Percentiles rank a stretch among this genome's conserved stretches.
Conservation (phyloP, 1,140 invertebrate species). For the Ceratina calcarata region DNA sequence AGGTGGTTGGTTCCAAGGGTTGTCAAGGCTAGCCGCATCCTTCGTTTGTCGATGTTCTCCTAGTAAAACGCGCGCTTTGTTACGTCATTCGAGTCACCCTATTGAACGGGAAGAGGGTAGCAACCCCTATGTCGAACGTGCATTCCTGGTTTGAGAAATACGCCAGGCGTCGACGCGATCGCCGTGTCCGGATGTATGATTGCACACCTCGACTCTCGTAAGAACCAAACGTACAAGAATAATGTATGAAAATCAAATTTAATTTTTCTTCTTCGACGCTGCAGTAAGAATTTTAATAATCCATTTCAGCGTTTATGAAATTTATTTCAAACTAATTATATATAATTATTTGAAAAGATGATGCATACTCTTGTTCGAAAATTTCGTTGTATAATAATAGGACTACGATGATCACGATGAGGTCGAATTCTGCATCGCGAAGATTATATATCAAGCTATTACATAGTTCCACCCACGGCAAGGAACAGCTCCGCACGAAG, state of each 20-base stretch:
- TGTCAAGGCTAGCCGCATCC: slow-evolving; percentile 44
- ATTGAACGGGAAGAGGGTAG: slow-evolving; percentile 48
- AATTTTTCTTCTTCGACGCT: not conserved
- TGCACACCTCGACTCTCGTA: not conserved
- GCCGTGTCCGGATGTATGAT: slow-evolving; percentile 31
- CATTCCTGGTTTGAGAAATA: slow-evolving; percentile 70
- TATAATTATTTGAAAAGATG: no score
- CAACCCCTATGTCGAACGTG: slow-evolving; percentile 62
- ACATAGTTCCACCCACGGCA: slow-evolving; percentile 4
- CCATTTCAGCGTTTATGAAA: no score
- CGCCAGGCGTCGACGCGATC: slow-evolving; percentile 73
- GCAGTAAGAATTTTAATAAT: no score
- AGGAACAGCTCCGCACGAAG: slow-evolving; percentile 53
- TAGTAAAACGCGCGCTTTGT: slow-evolving; percentile 77
- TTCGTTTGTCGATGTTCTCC: slow-evolving; percentile 61
- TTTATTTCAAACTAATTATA: no score
- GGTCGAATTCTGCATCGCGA: no score
- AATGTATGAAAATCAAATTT: not conserved
- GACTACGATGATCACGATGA: not conserved
- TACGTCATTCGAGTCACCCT: slow-evolving; percentile 73
- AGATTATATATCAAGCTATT: not conserved
- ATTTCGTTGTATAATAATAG: no score
- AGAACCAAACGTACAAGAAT: not conserved
- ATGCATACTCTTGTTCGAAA: no score
- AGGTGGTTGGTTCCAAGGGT: not conserved